Evolutionary conservation across 2,113 vertebrate genomes (phyloP).

Genomic region (Emberiza fucata): DNA sequence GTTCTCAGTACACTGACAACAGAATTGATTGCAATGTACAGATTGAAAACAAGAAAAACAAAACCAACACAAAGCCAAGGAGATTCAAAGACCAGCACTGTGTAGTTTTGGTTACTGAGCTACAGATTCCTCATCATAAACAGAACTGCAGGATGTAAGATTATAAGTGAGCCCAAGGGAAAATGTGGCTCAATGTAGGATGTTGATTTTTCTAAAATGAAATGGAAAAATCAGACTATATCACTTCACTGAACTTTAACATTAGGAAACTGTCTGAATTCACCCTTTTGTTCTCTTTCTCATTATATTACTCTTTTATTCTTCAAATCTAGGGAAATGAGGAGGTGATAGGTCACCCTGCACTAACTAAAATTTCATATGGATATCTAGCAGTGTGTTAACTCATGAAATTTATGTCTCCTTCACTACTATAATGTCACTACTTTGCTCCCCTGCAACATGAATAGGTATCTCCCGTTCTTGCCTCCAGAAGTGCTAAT

Average conservation of each 20-base stretch:
- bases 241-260: not conserved
- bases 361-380: not conserved
- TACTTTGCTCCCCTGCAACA: not conserved
- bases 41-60: not conserved
- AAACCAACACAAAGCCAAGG: not conserved
- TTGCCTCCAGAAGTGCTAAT: conserved; percentile 45
- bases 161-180: not conserved
- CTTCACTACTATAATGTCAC: not conserved
- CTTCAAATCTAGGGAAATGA: not conserved
- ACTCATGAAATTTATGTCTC: conserved; percentile 21
- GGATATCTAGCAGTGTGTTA: conserved; percentile 16
- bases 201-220: not conserved
- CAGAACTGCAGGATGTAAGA: not conserved
- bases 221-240: not conserved
- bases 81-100: not conserved
- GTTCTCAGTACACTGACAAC: not conserved
- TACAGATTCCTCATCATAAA: not conserved
- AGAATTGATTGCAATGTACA: not conserved
- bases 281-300: not conserved
- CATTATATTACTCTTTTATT: not conserved
- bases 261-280: not conserved
- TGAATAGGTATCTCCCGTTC: conserved; percentile 10
- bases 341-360: not conserved
- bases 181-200: not conserved
- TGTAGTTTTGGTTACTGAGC: not conserved